These are phyloP conservation scores for Epinephelus cyanopodus DNA, from an alignment of 2,113 vertebrate species.

Conservation along the genomic window DNA sequence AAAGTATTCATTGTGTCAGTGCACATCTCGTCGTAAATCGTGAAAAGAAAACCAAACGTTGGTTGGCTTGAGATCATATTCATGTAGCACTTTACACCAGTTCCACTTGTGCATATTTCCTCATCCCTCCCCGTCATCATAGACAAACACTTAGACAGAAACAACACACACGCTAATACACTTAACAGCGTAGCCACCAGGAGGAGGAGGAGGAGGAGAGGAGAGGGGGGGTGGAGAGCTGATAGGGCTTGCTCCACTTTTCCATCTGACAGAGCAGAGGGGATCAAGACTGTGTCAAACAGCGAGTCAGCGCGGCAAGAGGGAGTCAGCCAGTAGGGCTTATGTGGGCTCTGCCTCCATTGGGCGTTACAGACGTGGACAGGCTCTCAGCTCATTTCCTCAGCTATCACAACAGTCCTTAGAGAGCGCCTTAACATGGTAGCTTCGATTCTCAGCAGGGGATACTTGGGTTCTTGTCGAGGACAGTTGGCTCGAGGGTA, in stretches of 20 bases:
- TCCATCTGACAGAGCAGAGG: conserved; percentile 82
- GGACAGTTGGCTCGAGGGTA: conserved; percentile 11
- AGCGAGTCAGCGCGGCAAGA: conserved; percentile 63
- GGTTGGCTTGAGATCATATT: neutral
- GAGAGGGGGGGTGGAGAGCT: conserved; percentile 31
- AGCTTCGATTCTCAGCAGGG: conserved; percentile 1
- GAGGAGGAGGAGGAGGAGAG: conserved; percentile 18
- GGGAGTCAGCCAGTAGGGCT: conserved; percentile 73
- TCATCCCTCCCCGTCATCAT: neutral
- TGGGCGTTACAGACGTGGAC: conserved; percentile 52
- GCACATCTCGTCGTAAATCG: neutral
- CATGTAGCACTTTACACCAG: neutral
- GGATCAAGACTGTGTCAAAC: conserved; percentile 81
- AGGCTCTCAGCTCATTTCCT: conserved; percentile 57
- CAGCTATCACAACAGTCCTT: conserved; percentile 45
- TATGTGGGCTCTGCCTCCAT: conserved; percentile 63
- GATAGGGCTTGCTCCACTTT: conserved; percentile 82
- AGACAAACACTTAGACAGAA: neutral
- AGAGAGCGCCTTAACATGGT: conserved; percentile 23
- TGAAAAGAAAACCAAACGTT: neutral
- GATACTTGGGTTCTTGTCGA: neutral
- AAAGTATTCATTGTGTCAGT: neutral
- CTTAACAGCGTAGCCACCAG: conserved; percentile 55
- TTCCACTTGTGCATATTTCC: neutral
- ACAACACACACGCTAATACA: conserved; percentile 25